These are phyloP conservation scores for Trachythela sp. DNA, from an alignment of 64 coral and sea anemone genomes.

Conservation along the genomic window DNA sequence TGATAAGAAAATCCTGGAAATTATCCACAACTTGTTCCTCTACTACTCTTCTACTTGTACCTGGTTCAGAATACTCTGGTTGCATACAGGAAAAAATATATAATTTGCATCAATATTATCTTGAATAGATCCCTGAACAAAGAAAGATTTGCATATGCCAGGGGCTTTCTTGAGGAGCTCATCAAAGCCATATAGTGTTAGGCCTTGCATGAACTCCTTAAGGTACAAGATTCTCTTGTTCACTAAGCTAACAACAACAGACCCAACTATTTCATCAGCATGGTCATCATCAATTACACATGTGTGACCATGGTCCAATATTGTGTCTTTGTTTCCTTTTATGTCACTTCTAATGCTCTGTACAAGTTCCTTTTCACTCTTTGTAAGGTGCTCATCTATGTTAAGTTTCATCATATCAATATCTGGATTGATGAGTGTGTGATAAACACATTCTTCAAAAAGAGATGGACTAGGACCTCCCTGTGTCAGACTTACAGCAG, in stretches of 20 bases:
- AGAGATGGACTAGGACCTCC: constrained; percentile 43
- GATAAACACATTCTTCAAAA: constrained; percentile 47
- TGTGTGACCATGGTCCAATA: constrained; percentile 43
- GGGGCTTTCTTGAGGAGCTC: background rate
- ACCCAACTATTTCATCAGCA: constrained; percentile 24
- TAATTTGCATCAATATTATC: constrained; percentile 44
- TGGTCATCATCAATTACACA: constrained; percentile 30
- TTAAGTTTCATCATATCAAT: constrained; percentile 16
- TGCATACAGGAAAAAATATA: constrained; percentile 34
- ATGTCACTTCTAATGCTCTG: background rate
- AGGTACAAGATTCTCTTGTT: constrained; percentile 43
- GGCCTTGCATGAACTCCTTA: constrained; percentile 29
- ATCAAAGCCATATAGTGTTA: constrained; percentile 33
- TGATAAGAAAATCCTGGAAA: constrained; percentile 50
- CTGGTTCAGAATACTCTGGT: constrained; percentile 26
- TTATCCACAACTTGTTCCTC: constrained; percentile 56
- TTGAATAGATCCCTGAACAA: constrained; percentile 9
- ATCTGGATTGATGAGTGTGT: constrained; percentile 16
- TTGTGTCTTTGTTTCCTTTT: background rate
- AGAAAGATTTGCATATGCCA: constrained; percentile 30
- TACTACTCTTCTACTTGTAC: constrained; percentile 14
- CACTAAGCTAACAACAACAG: constrained; percentile 31
- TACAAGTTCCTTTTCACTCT: constrained; percentile 24
- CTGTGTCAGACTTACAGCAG: constrained; percentile 32
- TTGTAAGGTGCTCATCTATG: constrained; percentile 1